phyloP scores from a whole-genome alignment of 2,888 invertebrate genomes.

The Pycnomerus fuliginosus region DNA sequence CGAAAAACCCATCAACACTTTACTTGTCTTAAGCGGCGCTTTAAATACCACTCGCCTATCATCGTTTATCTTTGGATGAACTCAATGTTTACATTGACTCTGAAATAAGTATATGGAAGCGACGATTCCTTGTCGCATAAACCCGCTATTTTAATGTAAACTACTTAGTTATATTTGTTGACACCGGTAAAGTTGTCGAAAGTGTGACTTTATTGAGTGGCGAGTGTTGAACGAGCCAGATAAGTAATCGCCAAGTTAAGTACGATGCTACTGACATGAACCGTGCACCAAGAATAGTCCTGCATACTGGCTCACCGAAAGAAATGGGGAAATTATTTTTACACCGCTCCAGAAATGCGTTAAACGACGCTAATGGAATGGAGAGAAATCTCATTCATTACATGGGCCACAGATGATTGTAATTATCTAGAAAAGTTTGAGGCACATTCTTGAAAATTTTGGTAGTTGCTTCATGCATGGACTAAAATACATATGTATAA shows the following conservation, averaged over 20 bases:
- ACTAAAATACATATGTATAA: too few relatives aligned
- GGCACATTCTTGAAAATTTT: too few relatives aligned
- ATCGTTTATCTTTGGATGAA: conserved; percentile 25
- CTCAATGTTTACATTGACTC: conserved; percentile 23
- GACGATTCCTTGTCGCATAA: conserved; percentile 19
- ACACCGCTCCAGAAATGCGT: too few relatives aligned
- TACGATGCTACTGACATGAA: conserved; percentile 33
- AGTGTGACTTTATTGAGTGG: conserved; percentile 31
- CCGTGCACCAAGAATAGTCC: conserved; percentile 13
- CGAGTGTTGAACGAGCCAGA: conserved; percentile 28
- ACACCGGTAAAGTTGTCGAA: conserved; percentile 27
- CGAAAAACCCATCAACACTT: conserved; percentile 22
- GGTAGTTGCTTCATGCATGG: too few relatives aligned
- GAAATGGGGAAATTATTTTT: too few relatives aligned
- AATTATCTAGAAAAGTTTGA: too few relatives aligned
- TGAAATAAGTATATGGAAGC: conserved; percentile 20
- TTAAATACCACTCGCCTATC: conserved; percentile 23
- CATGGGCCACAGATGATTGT: too few relatives aligned
- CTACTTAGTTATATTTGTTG: conserved; percentile 31
- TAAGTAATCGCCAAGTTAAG: conserved; percentile 34
- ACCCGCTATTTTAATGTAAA: conserved; percentile 29
- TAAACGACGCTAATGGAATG: too few relatives aligned
- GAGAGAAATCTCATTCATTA: too few relatives aligned
- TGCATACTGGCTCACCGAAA: too few relatives aligned
- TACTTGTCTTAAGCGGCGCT: conserved; percentile 13